phyloP scores from a whole-genome alignment of 53 echinoderm and acorn worm species.

The Holothuria scabra region DNA sequence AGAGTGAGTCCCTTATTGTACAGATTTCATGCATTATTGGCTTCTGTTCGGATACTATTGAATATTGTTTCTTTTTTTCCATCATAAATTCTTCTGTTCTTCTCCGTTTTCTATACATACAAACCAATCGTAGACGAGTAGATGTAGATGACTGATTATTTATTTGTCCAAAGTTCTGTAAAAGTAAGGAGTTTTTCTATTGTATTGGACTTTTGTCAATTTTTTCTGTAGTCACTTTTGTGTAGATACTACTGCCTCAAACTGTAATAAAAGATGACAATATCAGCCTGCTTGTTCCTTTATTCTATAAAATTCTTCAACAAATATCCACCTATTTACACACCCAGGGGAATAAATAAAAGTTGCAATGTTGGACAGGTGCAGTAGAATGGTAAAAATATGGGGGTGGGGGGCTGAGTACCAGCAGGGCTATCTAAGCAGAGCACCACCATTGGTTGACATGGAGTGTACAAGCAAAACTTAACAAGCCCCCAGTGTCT shows the following conservation, averaged over 20 bases:
- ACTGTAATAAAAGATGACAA: conserved; percentile 46
- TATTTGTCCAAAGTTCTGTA: conserved; percentile 49
- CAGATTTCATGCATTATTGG: conserved; percentile 33
- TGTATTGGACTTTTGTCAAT: conserved; percentile 38
- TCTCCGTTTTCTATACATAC: conserved; percentile 41
- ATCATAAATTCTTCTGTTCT: conserved; percentile 9
- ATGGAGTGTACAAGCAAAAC: too few relatives aligned
- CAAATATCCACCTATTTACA: too few relatives aligned
- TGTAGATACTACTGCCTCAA: conserved; percentile 49
- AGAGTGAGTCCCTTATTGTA: conserved; percentile 30
- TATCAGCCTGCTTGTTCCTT: conserved; percentile 6
- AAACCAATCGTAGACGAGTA: conserved; percentile 42
- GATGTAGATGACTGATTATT: conserved; percentile 36
- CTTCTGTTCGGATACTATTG: conserved; percentile 30
- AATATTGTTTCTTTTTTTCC: conserved; percentile 10
- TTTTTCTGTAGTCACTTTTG: conserved; percentile 44
- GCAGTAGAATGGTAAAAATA: too few relatives aligned
- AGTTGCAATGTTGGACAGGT: too few relatives aligned
- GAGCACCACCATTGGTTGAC: too few relatives aligned
- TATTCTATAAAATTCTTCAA: too few relatives aligned
- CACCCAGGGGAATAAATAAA: too few relatives aligned
- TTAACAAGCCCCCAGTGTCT: too few relatives aligned
- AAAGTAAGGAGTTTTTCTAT: conserved; percentile 45
- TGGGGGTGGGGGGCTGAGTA: too few relatives aligned
- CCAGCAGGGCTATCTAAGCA: too few relatives aligned